Base-by-base conservation (phyloP, 2,888 invertebrate genomes). In the Apodemia mormo region DNA sequence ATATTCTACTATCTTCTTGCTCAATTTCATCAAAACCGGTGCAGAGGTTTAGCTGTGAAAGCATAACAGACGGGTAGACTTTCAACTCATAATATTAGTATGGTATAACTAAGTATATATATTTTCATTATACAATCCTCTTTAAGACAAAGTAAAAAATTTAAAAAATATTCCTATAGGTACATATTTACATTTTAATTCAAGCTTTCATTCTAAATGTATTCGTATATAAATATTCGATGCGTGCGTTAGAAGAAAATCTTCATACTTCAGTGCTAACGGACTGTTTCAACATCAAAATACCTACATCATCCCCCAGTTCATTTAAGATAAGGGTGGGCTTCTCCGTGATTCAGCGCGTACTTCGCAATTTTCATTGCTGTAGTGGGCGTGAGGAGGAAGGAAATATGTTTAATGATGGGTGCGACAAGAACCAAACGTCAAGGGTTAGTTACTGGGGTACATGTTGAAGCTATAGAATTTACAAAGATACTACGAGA, bases 241-340 rank as follows among this genome's bases (percentile, higher is more conserved):
- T 12, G 61, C 33, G 61, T 33, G n/a, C 45, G 45, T 45, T 61
- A 6, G 30, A 61, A 33, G 14, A 33, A 61, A 61, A 61, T 61
- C 61, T 61, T 61, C 61, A 61, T 49, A 49, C 49, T 61, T 61
- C 61, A 61, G 61, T 30, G 61, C 58, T 58, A 30, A 58, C 58
- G 65, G 72, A 76, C 69, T 73, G 74, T 71, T 76, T 74, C 77
- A 74, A 76, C 75, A 75, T 78, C 74, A 74, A 72, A 77, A 76
- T 79, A 87, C 85, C 85, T 88, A 87, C 82, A 79, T 73, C 75
- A 78, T 85, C 84, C 90, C 89, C 88, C 83, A 88, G 89, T 90
- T 90, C 90, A 90, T 90, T 91, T 90, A 89, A 90, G 89, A 88
- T 82, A 80, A 86, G 90, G 89, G 88, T 82, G 89, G 88, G 87